Evolutionary conservation across 2,113 vertebrate genomes (phyloP).

Genomic region (Oryzias celebensis): DNA sequence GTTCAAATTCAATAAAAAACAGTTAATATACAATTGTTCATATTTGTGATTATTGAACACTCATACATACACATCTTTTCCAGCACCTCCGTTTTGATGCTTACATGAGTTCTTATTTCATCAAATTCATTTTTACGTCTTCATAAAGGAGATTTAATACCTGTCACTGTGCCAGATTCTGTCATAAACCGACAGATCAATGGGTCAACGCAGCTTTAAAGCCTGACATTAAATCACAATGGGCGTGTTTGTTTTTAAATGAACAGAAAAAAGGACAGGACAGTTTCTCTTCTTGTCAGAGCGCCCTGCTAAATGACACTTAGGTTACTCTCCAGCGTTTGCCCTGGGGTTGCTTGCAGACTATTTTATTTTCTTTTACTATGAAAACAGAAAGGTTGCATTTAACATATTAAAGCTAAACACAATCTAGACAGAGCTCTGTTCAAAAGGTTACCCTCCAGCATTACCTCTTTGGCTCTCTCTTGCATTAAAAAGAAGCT

Average conservation of each 20-base stretch:
- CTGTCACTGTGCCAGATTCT: neutral
- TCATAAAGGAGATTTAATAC: neutral
- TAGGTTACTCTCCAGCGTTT: neutral
- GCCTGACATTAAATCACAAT: conserved; percentile 1
- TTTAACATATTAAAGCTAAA: conserved; percentile 25
- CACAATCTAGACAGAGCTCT: neutral
- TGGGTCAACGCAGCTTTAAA: conserved; percentile 7
- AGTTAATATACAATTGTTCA: no score
- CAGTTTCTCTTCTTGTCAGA: neutral
- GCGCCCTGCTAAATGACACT: conserved; percentile 16
- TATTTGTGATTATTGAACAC: no score
- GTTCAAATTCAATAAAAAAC: no score
- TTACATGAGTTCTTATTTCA: neutral
- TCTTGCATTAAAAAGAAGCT: conserved; percentile 7
- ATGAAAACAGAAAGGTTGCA: conserved; percentile 5
- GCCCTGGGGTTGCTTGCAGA: conserved; percentile 5
- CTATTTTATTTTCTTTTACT: conserved; percentile 15
- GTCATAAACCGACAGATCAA: neutral
- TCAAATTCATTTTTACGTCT: neutral
- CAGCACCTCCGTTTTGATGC: no score
- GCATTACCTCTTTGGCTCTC: conserved; percentile 12
- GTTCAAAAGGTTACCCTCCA: conserved; percentile 8
- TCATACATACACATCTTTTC: no score
- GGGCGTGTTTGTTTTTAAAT: neutral
- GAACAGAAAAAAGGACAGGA: neutral